Evolutionary conservation across 1,140 invertebrate species (phyloP), one percentile per base, ranked within the genome.

Genomic region (Drosophila saltans): DNA sequence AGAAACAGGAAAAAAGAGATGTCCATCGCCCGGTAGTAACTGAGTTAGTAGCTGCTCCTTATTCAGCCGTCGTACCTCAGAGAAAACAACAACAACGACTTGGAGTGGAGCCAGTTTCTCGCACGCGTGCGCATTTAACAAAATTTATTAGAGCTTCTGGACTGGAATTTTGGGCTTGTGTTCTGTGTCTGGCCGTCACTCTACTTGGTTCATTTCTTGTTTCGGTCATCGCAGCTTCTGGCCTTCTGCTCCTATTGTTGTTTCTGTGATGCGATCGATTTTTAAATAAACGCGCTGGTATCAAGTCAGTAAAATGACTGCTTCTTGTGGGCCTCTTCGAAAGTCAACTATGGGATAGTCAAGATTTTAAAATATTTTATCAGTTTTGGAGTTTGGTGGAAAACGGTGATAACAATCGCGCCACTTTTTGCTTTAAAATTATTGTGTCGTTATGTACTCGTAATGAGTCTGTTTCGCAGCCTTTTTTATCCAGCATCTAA

Each of bases 51-150:
- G 83, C 77, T 77, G 72, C 72, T 79, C 66, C 69, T 70, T 61
- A 57, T 76, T 68, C 40, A 28, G 7, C 39, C 45, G 33, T 59
- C 43, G 55, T 61, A 75, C 66, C 55, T 57, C 62, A 52, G 57
- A 57, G 72, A 74, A 57, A 43, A 75, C 72, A 74, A 59, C 63
- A 39, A 72, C 69, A 39, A 73, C 66, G 52, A 26, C 69, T 70
- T 52, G 52, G 55, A 72, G 60, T 52, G 52, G 55, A 72, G 60
- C 52, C 45, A 60, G 85, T 77, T 78, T 61, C 67, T 85, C 81
- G 86, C 88, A 90, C 88, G 88, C 88, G 88, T 90, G 82, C 88
- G 88, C 88, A 90, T 90, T 90, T 86, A 86, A 90, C 80, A 63
- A 90, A 90, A 90, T 90, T 90, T 90, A 90, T 90, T 90, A 88